Conservation (phyloP, 2,113 vertebrate genomes). For the Xiphias gladius region DNA sequence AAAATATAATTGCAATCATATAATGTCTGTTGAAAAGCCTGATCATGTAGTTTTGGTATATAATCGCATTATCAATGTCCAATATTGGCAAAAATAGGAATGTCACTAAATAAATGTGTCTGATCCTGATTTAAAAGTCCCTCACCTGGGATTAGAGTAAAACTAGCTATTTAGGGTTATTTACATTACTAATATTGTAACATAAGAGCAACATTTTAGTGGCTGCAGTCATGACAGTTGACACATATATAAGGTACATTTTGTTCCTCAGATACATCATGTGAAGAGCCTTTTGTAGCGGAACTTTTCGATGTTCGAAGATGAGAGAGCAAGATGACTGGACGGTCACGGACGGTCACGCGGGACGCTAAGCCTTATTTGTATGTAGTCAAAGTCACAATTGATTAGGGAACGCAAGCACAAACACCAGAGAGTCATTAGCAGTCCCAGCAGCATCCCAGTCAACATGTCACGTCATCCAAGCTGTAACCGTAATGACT, state of each 20-base stretch:
- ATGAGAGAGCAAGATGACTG: neutral
- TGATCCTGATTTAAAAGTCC: neutral
- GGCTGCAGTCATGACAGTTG: neutral
- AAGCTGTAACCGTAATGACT: conserved; percentile 45
- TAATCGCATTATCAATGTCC: too few species aligned
- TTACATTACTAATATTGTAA: neutral
- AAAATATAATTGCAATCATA: too few species aligned
- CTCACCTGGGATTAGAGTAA: too few species aligned
- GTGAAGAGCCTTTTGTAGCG: too few species aligned
- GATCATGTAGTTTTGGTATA: neutral
- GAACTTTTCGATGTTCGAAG: neutral
- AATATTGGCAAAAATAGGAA: neutral
- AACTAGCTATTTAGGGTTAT: neutral
- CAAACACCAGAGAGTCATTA: conserved; percentile 30
- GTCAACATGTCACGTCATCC: conserved; percentile 43
- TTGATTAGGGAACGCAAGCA: conserved; percentile 6
- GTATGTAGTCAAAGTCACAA: conserved; percentile 17
- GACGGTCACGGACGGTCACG: neutral
- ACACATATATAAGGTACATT: neutral
- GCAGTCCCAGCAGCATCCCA: conserved; percentile 26
- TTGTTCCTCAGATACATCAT: too few species aligned
- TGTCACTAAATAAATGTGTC: neutral
- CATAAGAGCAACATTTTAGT: too few species aligned
- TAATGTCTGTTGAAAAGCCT: neutral
- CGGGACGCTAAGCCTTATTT: conserved; percentile 3